phyloP scores from a whole-genome alignment of 1,140 invertebrate genomes.

The Maniola jurtina region DNA sequence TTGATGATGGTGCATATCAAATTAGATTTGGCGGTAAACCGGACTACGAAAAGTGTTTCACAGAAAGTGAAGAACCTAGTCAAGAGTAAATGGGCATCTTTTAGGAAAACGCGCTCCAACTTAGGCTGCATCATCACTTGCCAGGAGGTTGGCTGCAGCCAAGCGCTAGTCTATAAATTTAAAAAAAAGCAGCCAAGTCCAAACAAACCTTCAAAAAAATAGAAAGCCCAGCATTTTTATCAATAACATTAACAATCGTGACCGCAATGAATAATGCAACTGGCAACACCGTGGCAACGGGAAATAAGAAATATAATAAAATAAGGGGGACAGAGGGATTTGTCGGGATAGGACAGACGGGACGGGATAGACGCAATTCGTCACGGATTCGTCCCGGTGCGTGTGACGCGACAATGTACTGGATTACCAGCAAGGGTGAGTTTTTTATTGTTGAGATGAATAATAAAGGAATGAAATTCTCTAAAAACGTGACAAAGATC shows the following conservation, averaged over 20 bases:
- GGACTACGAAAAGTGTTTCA: too few relatives aligned
- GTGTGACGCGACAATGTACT: conserved; percentile 34
- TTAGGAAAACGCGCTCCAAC: too few relatives aligned
- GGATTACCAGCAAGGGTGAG: conserved; percentile 43
- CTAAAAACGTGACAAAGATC: neutral
- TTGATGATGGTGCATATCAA: too few relatives aligned
- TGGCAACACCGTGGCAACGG: conserved; percentile 13
- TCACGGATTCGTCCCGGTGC: conserved; percentile 61
- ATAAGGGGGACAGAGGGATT: conserved; percentile 62
- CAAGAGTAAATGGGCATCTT: too few relatives aligned
- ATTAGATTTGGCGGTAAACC: too few relatives aligned
- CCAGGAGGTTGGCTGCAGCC: too few relatives aligned
- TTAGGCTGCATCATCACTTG: too few relatives aligned
- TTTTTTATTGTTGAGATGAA: conserved; percentile 15
- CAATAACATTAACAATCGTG: conserved; percentile 21
- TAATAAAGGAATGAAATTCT: neutral
- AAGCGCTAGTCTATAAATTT: too few relatives aligned
- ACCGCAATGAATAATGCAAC: conserved; percentile 67
- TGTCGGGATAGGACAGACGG: conserved; percentile 49
- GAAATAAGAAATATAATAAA: conserved; percentile 61
- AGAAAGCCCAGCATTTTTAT: conserved; percentile 8
- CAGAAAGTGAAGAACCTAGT: too few relatives aligned
- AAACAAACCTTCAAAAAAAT: neutral
- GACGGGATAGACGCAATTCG: conserved; percentile 61
- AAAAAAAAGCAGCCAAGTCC: too few relatives aligned